These are phyloP conservation scores for Callyntrura sp. DNA, from an alignment of 2,888 invertebrate genomes.

Conservation along the genomic window DNA sequence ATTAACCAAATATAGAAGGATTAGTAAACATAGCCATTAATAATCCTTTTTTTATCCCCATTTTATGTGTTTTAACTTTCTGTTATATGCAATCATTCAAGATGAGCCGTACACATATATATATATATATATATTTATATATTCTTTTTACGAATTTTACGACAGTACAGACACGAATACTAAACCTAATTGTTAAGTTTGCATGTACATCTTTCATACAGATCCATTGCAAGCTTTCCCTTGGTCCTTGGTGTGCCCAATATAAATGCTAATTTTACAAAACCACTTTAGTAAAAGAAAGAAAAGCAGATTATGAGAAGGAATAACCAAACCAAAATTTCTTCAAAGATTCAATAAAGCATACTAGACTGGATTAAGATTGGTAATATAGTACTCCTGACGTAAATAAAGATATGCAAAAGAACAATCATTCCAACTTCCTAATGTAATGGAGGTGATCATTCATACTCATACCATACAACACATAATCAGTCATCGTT, in stretches of 20 bases:
- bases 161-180: no score
- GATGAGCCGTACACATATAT: no score
- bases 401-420: not conserved
- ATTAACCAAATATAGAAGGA: no score
- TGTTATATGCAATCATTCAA: no score
- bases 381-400: not conserved
- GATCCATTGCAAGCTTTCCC: slow-evolving; percentile 2
- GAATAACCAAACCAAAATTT: slow-evolving; percentile 5
- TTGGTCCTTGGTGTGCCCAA: slow-evolving; percentile 13
- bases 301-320: slow-evolving; percentile 5
- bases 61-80: no score
- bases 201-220: no score
- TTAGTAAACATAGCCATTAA: no score
- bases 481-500: slow-evolving; percentile 44
- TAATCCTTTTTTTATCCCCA: no score
- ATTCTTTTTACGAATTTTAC: no score
- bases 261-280: not conserved
- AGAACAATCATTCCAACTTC: slow-evolving; percentile 41
- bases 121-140: no score
- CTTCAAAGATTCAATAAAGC: slow-evolving; percentile 1
- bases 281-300: slow-evolving; percentile 20
- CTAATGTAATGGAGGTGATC: slow-evolving; percentile 5
- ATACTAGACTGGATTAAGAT: not conserved
- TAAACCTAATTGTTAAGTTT: no score
- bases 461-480: slow-evolving; percentile 11